Evolutionary conservation across 2,888 invertebrate species (phyloP), one percentile per base, ranked within the genome.

Genomic region (Thereva unica): DNA sequence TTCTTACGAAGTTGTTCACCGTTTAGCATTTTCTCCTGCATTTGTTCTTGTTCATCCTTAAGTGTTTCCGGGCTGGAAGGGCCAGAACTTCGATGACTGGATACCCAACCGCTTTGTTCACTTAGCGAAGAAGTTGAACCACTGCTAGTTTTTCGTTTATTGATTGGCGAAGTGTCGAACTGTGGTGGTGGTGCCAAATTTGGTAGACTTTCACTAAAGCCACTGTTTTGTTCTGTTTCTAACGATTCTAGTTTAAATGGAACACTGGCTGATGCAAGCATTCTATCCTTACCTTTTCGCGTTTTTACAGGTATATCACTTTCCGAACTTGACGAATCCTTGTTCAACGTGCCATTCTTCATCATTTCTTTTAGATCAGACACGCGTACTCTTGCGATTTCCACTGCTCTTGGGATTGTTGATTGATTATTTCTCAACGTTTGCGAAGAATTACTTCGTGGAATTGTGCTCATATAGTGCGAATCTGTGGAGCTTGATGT

Each of bases 61-160:
- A 80, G 74, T 3, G 80, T 78, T 74, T 87, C 87, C 4, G 87
- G 87, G 63, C 86, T 84, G 0, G 87, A 87, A n/a, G 84, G 84
- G 23, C 84, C 85, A 59, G 88, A 87, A 75, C 87, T 88, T 50
- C 86, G 83, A 52, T 89, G 87, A 73, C 91, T 92, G 40, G 92
- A 92, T 0, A 93, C 92, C 92, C 93, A 93, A 1, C 93, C 93
- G 75, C 92, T 92, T 78, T 91, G 90, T 78, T 93, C 93, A 74
- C 92, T 92, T 68, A 89, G 80, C 67, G 87, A 87, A 10, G 88
- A 87, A 0, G 88, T 87, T 6, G 88, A 87, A 72, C 82, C 84
- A 69, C 84, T 85, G 75, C 79, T 79, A 67, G 79, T 81, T 40
- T 73, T 75, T 40, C 73, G 74, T 73, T 82, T 83, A 42, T 66